Evolutionary conservation across 37 sponge, comb jelly and placozoan genomes (phyloP).

Genomic region (Spongilla lacustris): DNA sequence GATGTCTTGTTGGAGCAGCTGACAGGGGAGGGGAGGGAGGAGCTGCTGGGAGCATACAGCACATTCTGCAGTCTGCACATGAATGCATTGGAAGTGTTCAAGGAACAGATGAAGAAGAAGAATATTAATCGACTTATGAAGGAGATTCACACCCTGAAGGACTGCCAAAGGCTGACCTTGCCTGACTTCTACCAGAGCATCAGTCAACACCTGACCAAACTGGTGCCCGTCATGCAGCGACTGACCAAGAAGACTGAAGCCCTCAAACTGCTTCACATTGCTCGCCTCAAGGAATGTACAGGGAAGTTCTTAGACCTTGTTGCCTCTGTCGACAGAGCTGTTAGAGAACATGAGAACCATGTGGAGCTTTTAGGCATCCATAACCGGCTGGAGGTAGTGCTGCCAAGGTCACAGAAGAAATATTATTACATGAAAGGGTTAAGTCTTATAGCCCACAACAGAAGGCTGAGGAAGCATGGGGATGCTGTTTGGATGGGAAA

Average conservation of each 20-base stretch:
- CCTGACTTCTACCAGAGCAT: slow-evolving; percentile 70
- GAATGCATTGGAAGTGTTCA: slow-evolving; percentile 62
- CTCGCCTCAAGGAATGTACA: slow-evolving; percentile 13
- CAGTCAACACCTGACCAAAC: slow-evolving; percentile 61
- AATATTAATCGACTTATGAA: slow-evolving; percentile 55
- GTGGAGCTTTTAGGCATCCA: slow-evolving; percentile 63
- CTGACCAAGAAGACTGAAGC: slow-evolving; percentile 71
- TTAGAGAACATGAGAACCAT: slow-evolving; percentile 53
- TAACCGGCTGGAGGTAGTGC: slow-evolving; percentile 50
- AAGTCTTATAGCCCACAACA: slow-evolving; percentile 50
- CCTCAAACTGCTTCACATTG: slow-evolving; percentile 33
- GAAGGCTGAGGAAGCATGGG: slow-evolving; percentile 58
- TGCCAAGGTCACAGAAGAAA: slow-evolving; percentile 35
- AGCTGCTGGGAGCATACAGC: slow-evolving; percentile 48
- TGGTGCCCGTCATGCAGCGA: slow-evolving; percentile 48
- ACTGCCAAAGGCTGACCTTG: slow-evolving; percentile 62
- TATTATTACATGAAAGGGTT: slow-evolving; percentile 41
- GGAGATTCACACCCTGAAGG: slow-evolving; percentile 47
- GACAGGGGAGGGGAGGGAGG: slow-evolving; percentile 38
- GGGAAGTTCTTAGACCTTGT: slow-evolving; percentile 37
- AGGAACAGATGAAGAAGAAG: slow-evolving; percentile 74
- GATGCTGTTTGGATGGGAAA: slow-evolving; percentile 64
- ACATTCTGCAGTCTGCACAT: slow-evolving; percentile 60
- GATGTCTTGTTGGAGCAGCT: slow-evolving; percentile 68
- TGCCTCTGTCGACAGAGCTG: slow-evolving; percentile 42